Evolutionary conservation across 2,113 vertebrate species (phyloP), one percentile per base, ranked within the genome.

Genomic region (Tachuris rubrigastra): DNA sequence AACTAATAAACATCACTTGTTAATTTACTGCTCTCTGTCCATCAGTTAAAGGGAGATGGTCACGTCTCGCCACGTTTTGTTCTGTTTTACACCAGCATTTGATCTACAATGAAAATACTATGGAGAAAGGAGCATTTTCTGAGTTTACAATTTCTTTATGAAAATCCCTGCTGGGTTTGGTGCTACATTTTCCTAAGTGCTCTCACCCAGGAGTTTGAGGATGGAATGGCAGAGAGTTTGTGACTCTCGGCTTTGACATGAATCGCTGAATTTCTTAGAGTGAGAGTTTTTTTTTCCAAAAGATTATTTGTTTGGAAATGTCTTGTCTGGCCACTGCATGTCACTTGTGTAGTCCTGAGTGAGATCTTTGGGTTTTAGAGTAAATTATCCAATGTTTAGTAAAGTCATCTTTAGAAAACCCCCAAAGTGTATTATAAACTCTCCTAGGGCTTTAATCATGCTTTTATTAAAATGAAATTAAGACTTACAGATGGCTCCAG

Each of bases 11-110:
- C 63, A 68, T 33, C 88, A 89, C 79, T 97, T 97, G 96, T 95
- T 95, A 87, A 96, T 95, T 97, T 97, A 96, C 90, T 91, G 97
- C 75, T 97, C 95, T 95, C 94, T 97, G 93, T 98, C 90, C 11
- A 90, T 96, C 78, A 93, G 96, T 96, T 94, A 85, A 95, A 79
- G 87, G 85, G 83, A 94, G 86, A 72, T 77, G 73, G 86, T 90
- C 2, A 1, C 59, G 85, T 93, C 92, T 93, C 60, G 3, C 60
- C 60, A 27, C 33, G 3, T 65, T 87, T 93, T 67, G 21, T 42
- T 65, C 76, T 84, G 77, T 8, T 88, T 42, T 58, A 31, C 30
- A 12, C 67, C 39, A 78, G 44, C 44, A 8, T 71, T 94, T 90
- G 76, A 6, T 73, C 56, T 63, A 8, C 41, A 3, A 56, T 78